Conservation (phyloP, 2,797 vertebrate genomes). For the Pagetopsis macropterus region DNA sequence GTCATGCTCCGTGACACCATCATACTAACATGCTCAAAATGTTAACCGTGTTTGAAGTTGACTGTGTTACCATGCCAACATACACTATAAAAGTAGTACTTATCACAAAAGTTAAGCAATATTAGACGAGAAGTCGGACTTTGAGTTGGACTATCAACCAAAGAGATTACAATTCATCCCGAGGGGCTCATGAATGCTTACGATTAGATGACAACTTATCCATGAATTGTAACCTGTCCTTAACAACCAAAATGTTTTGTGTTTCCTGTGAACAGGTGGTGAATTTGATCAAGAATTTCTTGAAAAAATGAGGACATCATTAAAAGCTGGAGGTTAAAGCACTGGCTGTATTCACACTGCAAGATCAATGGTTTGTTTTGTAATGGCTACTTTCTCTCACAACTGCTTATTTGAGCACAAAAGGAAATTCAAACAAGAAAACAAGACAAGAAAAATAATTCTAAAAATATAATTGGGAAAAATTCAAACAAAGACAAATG, state of each 20-base stretch:
- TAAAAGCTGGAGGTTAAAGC: conserved; percentile 16
- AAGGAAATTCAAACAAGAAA: not conserved
- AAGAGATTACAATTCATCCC: not conserved
- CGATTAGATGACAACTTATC: not conserved
- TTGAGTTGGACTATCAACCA: no score
- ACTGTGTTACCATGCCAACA: not conserved
- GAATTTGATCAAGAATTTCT: not conserved
- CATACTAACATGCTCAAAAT: no score
- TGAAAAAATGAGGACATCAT: not conserved
- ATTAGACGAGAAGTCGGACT: not conserved
- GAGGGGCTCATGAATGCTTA: not conserved
- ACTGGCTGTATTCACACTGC: conserved; percentile 25
- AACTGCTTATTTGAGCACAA: not conserved
- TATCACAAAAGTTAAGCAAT: not conserved
- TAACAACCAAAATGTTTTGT: not conserved
- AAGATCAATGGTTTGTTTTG: conserved; percentile 6
- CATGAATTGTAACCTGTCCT: not conserved
- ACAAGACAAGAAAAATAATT: not conserved
- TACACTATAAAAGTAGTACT: not conserved
- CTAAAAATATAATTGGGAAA: rapidly evolving
- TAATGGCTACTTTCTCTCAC: not conserved
- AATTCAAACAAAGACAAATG: not conserved
- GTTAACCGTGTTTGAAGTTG: no score
- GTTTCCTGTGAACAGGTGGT: conserved; percentile 45
- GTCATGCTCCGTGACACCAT: not conserved